Base-by-base conservation (phyloP, 2,113 vertebrate genomes). In the Colius striatus region DNA sequence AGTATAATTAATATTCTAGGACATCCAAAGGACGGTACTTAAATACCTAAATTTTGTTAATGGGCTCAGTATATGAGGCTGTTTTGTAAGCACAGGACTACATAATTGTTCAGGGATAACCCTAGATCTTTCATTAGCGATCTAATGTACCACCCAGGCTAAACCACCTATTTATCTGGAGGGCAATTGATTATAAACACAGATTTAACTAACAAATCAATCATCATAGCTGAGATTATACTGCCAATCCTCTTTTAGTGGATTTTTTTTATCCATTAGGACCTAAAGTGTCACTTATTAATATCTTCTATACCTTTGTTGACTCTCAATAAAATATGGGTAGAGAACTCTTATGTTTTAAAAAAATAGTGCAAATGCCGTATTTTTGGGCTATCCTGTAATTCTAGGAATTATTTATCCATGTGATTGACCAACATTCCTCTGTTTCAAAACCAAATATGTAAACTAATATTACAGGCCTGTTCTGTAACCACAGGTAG, bases 151-250 rank as follows among this genome's bases (percentile, higher is more conserved):
- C 72, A 80, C 55, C 51, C 74, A 43, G 61, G 48, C 63, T 89
- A 55, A 84, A 58, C 51, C 81, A 36, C 87, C 19, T 80, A 11
- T 87, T 77, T 61, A 71, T 91, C 91, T 77, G 63, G 43, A 92
- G 38, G 74, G 77, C 54, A 78, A 88, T 90, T 92, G 95, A 94
- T 97, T 97, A 81, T 34, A 95, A 96, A 88, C 91, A 95, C 77
- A 57, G 47, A 36, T 95, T 96, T 96, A 96, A 88, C 77, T 74
- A 93, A 74, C 45, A 38, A 63, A 90, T 96, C 84, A 83, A 90
- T 94, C 73, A 34, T 22, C 91, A 82, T 58, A 68, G 63, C 90
- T 87, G 85, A 78, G 93, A 89, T 95, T 80, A 66, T 26, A 11
- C 63, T 82, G 75, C 50, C 60, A 67, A 45, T 55, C 32, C 9